These are phyloP conservation scores for Proteles cristata DNA, from an alignment of 2,113 vertebrate genomes.

Conservation along the genomic window DNA sequence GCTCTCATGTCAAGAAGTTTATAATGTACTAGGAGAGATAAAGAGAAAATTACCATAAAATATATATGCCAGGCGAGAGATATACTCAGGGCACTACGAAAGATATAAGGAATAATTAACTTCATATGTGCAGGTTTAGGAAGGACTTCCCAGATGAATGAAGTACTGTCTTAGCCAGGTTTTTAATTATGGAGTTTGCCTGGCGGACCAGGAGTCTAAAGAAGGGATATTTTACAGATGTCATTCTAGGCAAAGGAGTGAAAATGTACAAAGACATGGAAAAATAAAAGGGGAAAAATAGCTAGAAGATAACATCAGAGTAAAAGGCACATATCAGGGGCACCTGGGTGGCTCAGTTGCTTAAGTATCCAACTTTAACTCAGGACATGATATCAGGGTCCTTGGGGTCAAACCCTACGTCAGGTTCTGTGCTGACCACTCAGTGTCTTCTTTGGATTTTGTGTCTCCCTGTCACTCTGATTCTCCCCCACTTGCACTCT, in stretches of 20 bases:
- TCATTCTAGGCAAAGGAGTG: neutral
- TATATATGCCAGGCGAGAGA: neutral
- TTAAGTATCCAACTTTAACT: no score
- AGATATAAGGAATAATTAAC: neutral
- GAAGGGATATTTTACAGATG: neutral
- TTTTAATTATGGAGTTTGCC: neutral
- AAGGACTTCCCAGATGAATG: neutral
- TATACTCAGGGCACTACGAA: neutral
- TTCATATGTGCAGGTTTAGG: neutral
- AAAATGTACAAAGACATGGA: neutral
- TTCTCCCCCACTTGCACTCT: no score
- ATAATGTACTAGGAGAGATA: neutral
- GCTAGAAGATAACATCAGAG: neutral
- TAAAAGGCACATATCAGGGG: neutral
- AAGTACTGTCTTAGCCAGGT: neutral
- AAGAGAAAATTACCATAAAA: neutral
- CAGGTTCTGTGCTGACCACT: no score
- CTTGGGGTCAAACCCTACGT: no score
- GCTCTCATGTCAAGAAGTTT: neutral
- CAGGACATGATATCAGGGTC: no score
- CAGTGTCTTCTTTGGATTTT: no score
- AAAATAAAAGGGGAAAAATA: neutral
- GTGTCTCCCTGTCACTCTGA: no score
- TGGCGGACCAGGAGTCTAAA: neutral
- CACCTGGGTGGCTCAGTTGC: no score